These are phyloP conservation scores for Noctua janthina DNA, from an alignment of 2,888 invertebrate species.

Conservation along the genomic window DNA sequence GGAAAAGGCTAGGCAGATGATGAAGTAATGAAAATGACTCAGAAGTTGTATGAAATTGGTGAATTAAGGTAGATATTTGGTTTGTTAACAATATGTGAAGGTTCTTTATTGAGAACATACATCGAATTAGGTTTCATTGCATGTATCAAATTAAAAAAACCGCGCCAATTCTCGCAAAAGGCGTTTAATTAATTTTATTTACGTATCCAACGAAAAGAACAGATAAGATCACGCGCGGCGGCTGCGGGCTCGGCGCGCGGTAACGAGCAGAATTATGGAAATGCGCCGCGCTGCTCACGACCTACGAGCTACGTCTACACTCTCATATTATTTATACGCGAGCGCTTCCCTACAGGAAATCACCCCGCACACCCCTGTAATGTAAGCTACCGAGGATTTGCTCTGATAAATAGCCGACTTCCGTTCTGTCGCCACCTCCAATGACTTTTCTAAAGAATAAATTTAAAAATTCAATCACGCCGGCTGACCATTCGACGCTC, in stretches of 20 bases:
- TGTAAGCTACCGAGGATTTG: conserved; percentile 71
- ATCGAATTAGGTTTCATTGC: conserved; percentile 34
- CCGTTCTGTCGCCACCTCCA: conserved; percentile 65
- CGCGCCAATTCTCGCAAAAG: conserved; percentile 42
- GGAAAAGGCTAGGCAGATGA: no score
- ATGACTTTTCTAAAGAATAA: conserved; percentile 63
- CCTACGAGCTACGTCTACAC: conserved; percentile 63
- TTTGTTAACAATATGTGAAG: conserved; percentile 6
- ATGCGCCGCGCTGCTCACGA: conserved; percentile 72
- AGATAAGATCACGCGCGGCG: conserved; percentile 75
- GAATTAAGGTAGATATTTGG: not conserved
- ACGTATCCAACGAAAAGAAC: conserved; percentile 71
- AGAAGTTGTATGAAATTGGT: not conserved
- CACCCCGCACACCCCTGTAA: conserved; percentile 70
- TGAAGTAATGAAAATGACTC: conserved; percentile 3
- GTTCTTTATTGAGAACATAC: conserved; percentile 18
- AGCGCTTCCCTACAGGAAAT: conserved; percentile 76
- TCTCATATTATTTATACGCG: conserved; percentile 76
- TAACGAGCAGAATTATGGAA: conserved; percentile 87
- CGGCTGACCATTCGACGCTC: conserved; percentile 45
- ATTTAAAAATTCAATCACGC: conserved; percentile 68
- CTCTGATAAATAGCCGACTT: conserved; percentile 74
- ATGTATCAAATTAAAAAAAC: conserved; percentile 38
- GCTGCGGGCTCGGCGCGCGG: conserved; percentile 63
- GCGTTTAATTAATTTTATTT: conserved; percentile 77